phyloP scores from a whole-genome alignment of 2,113 vertebrate species.

The human (Homo sapiens) region GRCh38 chrY:14722001-14722500 shows the following conservation, averaged over 20 bases:
- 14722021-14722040: neutral
- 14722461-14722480: neutral
- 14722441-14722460: neutral
- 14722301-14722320: neutral
- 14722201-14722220: neutral
- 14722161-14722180: no score
- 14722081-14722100: neutral
- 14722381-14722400: neutral
- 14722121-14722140: neutral
- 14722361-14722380: neutral
- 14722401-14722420: neutral
- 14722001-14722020: neutral
- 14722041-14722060: neutral
- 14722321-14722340: neutral
- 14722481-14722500: no score
- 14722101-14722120: neutral
- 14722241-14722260: accelerated
- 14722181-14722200: no score
- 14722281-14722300: neutral
- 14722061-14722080: accelerated
- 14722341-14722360: neutral
- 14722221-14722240: neutral
- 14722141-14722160: no score
- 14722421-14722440: accelerated
- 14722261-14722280: accelerated